A percentile compares a stretch with the other conserved stretches of the same genome.
phyloP scores from a whole-genome alignment of 2,888 invertebrate genomes.

The Eustalomyia histrio region DNA sequence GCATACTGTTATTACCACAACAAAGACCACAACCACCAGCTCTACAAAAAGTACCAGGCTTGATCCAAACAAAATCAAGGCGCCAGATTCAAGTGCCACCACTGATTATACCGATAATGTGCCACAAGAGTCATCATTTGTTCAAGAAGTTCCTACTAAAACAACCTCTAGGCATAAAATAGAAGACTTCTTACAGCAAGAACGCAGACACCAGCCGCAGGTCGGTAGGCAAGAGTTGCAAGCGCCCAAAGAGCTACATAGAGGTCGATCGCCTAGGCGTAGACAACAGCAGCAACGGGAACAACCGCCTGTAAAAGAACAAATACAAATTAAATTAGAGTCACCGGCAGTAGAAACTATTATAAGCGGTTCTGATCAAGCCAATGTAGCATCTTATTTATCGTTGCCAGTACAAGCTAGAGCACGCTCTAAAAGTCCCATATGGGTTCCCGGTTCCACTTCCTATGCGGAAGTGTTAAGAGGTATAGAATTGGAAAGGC shows the following conservation, averaged over 20 bases:
- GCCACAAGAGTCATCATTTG: constrained; percentile 23
- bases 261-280: constrained; percentile 75
- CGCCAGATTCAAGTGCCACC: constrained; percentile 21
- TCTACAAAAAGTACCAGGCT: constrained; percentile 15
- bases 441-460: constrained; percentile 87
- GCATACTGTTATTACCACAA: constrained; percentile 53
- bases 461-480: constrained; percentile 90
- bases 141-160: constrained; percentile 15
- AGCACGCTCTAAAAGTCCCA: constrained; percentile 85
- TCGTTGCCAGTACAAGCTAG: constrained; percentile 73
- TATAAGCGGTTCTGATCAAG: neutral
- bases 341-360: neutral
- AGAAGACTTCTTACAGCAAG: constrained; percentile 35
- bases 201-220: constrained; percentile 61
- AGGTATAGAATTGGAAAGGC: constrained; percentile 80
- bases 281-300: constrained; percentile 52
- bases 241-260: constrained; percentile 69
- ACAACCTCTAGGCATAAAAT: constrained; percentile 54
- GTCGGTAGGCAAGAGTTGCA: constrained; percentile 59
- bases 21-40: constrained; percentile 52
- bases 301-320: constrained; percentile 20
- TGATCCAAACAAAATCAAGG: neutral
- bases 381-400: constrained; percentile 61
- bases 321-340: neutral
- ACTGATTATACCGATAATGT: constrained; percentile 27